phyloP scores from a whole-genome alignment of 2,797 vertebrate genomes.

The Sebastes minor region DNA sequence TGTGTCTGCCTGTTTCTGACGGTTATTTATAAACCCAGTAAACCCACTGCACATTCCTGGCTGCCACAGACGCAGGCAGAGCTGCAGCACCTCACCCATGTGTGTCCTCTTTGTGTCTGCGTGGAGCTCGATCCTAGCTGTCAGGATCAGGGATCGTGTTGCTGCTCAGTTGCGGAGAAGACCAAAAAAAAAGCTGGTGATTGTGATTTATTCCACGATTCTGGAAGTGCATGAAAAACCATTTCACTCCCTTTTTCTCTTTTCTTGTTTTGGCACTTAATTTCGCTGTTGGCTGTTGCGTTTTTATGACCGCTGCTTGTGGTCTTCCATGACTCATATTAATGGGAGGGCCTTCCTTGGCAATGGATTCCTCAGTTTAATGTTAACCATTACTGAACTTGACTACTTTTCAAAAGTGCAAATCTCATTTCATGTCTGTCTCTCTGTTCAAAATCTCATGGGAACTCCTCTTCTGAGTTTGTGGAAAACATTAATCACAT shows the following conservation, averaged over 20 bases:
- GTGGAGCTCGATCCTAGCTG: not conserved
- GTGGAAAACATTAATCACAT: slow-evolving; percentile 76
- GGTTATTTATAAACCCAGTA: slow-evolving; percentile 82
- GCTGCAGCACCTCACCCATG: slow-evolving; percentile 68
- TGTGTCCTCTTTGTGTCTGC: slow-evolving; percentile 76
- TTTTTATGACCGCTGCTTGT: slow-evolving; percentile 72
- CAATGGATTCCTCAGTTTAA: slow-evolving; percentile 47
- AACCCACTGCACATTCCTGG: slow-evolving; percentile 76
- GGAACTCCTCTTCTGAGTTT: slow-evolving; percentile 55
- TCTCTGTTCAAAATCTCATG: slow-evolving; percentile 26
- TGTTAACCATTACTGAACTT: slow-evolving; percentile 60
- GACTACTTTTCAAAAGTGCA: slow-evolving; percentile 47
- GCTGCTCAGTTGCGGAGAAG: not conserved
- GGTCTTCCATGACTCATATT: slow-evolving; percentile 73
- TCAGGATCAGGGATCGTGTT: slow-evolving; percentile 18
- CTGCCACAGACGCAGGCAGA: slow-evolving; percentile 58
- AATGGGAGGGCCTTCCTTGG: slow-evolving; percentile 57
- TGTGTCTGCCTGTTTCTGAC: slow-evolving; percentile 74
- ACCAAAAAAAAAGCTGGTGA: not conserved
- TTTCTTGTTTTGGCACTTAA: slow-evolving; percentile 27
- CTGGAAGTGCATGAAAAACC: slow-evolving; percentile 2
- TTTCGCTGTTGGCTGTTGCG: slow-evolving; percentile 50
- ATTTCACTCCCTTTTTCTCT: not conserved
- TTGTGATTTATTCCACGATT: not conserved
- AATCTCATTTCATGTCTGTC: not conserved